phyloP scores from a whole-genome alignment of 1,140 invertebrate species.

The Drosophila setifemur region DNA sequence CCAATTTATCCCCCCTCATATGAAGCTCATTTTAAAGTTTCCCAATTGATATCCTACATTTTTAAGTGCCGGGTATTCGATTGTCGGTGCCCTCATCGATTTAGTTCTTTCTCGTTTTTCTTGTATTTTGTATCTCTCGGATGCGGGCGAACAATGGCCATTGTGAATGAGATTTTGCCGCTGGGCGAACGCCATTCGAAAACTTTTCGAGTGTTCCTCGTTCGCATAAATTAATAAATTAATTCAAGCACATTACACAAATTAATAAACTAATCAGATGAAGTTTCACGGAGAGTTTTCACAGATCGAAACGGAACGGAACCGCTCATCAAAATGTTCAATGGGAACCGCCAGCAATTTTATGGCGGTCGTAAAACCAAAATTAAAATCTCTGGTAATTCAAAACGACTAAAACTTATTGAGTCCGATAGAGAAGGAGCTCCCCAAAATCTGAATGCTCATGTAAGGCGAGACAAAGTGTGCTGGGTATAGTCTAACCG shows the following conservation, averaged over 20 bases:
- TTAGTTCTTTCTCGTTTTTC: neutral
- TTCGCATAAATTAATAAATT: slow-evolving; percentile 59
- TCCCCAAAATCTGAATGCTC: slow-evolving; percentile 20
- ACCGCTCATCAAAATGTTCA: too few relatives aligned
- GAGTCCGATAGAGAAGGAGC: slow-evolving; percentile 19
- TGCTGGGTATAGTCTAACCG: slow-evolving; percentile 30
- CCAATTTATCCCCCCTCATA: too few relatives aligned
- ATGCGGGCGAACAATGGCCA: slow-evolving; percentile 46
- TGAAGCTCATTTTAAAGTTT: too few relatives aligned
- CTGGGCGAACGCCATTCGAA: slow-evolving; percentile 27
- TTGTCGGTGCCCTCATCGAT: too few relatives aligned
- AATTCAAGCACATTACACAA: slow-evolving; percentile 47
- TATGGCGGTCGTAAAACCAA: slow-evolving; percentile 37
- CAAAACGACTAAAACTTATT: slow-evolving; percentile 29
- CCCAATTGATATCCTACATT: too few relatives aligned
- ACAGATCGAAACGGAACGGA: neutral
- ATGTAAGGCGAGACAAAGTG: slow-evolving; percentile 40
- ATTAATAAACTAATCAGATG: slow-evolving; percentile 55
- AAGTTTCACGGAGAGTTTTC: slow-evolving; percentile 21
- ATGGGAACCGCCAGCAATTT: slow-evolving; percentile 50
- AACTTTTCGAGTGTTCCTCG: slow-evolving; percentile 1
- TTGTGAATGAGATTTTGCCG: slow-evolving; percentile 49
- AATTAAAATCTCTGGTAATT: slow-evolving; percentile 36
- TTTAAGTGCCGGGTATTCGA: too few relatives aligned
- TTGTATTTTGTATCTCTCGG: slow-evolving; percentile 14